Percentiles rank a stretch among this genome's conserved stretches.
These are phyloP conservation scores for Ditula angustiorana DNA, from an alignment of 2,888 invertebrate species.

Conservation along the genomic window DNA sequence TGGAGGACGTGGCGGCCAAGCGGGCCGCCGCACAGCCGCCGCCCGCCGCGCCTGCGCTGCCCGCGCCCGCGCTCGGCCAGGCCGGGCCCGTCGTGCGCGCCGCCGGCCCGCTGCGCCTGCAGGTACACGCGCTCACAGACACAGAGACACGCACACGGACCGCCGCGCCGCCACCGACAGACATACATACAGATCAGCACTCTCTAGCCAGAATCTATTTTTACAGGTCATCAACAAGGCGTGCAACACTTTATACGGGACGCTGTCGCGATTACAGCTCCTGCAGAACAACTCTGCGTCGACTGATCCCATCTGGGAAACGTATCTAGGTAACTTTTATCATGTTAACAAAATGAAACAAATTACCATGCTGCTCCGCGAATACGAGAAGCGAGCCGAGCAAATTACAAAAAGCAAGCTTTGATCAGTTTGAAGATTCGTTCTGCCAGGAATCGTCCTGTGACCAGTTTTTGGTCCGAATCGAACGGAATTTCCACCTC, in stretches of 20 bases:
- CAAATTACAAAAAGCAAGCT: too few relatives aligned
- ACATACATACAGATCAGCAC: background rate
- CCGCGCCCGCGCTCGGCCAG: conserved; percentile 65
- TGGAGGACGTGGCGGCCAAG: conserved; percentile 58
- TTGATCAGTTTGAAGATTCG: too few relatives aligned
- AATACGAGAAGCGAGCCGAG: too few relatives aligned
- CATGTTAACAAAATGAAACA: too few relatives aligned
- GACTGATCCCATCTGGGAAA: conserved; percentile 89
- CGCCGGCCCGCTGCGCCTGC: conserved; percentile 76
- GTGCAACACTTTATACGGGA: conserved; percentile 86
- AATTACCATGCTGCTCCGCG: too few relatives aligned
- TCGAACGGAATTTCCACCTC: too few relatives aligned
- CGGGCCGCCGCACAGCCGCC: conserved; percentile 40
- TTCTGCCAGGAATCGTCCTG: too few relatives aligned
- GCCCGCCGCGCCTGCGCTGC: conserved; percentile 45
- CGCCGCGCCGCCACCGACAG: background rate
- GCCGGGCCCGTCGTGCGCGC: conserved; percentile 77
- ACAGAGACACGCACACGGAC: background rate
- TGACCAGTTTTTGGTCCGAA: too few relatives aligned
- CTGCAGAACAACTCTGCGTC: conserved; percentile 83
- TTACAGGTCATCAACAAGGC: conserved; percentile 79
- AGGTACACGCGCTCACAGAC: conserved; percentile 57
- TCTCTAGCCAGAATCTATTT: background rate
- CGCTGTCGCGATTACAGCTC: conserved; percentile 84
- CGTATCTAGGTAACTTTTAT: conserved; percentile 85